Base-by-base conservation (phyloP, 2,888 invertebrate species). In the Acanthopleura granulata region DNA sequence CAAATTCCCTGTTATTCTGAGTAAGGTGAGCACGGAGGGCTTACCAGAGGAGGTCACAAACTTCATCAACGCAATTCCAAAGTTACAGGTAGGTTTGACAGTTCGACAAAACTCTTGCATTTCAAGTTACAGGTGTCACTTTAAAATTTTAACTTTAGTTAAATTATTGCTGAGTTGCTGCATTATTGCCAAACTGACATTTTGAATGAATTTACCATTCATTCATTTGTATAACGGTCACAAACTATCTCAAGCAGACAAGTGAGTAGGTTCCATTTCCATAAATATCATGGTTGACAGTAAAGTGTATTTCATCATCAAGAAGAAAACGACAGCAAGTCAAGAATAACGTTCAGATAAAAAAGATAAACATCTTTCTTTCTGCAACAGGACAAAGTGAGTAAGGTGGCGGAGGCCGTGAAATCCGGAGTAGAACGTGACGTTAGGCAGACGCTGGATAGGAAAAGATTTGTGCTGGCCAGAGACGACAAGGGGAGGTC, bases 401-500 rank as follows among this genome's bases (percentile, higher is more conserved):
- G 72, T 14, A 22, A 75, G 25, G 77, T 83, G n/a, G 81, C 84
- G 25, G 79, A 78, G 74, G 79, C 82, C 12, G 79, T 81, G 0
- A 79, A 81, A 66, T 79, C 77, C 15, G 83, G 82, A 18, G 79
- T 78, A 27, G 57, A 81, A 25, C 72, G 79, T 57, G 81, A 83
- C 27, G 74, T 84, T 40, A 73, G 80, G 66, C 79, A 81, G 50
- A 76, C 79, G 15, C 57, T 85, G 18, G 83, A 83, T 25, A 73
- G 78, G 25, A 82, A 80, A 73, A 80, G 81, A 29, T 62, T 86
- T 22, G 82, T 81, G 0, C 18, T 73, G 11, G 81, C 82, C 22
- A 82, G 80, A 66, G 86, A 86, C 74, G 66, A 70, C n/a, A 72
- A 74, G 30, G 85, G 84, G 0, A 79, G 82, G 61, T 81, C 83